A percentile compares a stretch with the other conserved stretches of the same genome.
Evolutionary conservation across 2,888 invertebrate genomes (phyloP).

Genomic region (Leuctra nigra): DNA sequence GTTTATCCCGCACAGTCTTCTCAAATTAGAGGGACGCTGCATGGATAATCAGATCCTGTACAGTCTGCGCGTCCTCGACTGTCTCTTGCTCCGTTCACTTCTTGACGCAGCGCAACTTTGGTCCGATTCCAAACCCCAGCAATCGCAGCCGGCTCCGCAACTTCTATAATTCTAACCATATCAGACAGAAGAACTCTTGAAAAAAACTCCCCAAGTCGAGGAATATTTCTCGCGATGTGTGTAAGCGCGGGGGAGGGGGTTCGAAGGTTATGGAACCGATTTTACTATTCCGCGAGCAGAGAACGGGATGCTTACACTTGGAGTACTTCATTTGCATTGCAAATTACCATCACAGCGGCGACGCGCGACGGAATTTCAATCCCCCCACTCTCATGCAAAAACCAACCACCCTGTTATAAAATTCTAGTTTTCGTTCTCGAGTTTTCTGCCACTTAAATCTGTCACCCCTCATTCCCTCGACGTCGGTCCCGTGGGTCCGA

Average conservation of each 20-base stretch:
- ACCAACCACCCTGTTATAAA: constrained; percentile 18
- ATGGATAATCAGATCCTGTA: too few species aligned
- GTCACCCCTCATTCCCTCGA: constrained; percentile 14
- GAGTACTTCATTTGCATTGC: constrained; percentile 25
- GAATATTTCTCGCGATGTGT: constrained; percentile 10
- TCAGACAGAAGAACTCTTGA: constrained; percentile 10
- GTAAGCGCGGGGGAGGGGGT: background rate
- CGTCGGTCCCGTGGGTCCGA: background rate
- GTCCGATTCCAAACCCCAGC: too few species aligned
- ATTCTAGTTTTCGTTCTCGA: constrained; percentile 21
- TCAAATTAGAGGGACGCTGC: too few species aligned
- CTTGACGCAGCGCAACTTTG: too few species aligned
- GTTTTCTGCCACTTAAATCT: constrained; percentile 24
- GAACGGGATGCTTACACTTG: constrained; percentile 16
- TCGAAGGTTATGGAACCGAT: constrained; percentile 15
- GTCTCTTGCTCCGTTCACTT: too few species aligned
- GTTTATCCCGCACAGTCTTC: too few species aligned
- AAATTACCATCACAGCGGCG: constrained; percentile 18
- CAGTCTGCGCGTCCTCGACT: too few species aligned
- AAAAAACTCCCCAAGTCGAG: constrained; percentile 8
- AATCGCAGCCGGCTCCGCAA: too few species aligned
- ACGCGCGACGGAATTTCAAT: constrained; percentile 24
- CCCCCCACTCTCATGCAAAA: constrained; percentile 15
- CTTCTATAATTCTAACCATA: constrained; percentile 15
- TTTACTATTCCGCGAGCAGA: constrained; percentile 18